Evolutionary conservation across 2,797 vertebrate genomes (phyloP), one percentile per base, ranked within the genome.

Genomic region (Enteromius argenteus): DNA sequence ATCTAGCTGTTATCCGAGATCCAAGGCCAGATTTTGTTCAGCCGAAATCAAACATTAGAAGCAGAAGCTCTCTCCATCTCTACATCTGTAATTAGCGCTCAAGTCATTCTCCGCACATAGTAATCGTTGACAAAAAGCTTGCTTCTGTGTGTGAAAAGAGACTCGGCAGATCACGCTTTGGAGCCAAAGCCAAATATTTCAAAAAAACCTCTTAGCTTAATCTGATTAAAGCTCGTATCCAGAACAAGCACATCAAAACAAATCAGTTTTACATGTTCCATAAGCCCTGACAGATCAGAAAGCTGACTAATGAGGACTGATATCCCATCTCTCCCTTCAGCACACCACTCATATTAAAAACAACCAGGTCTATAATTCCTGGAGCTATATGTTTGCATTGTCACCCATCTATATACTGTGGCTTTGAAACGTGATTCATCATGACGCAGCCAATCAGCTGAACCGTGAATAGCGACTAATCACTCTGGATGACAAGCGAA

Each of bases 301-400:
- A 92, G 90, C 90, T 89, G 88, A 89, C 89, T 93, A 92, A 93
- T 92, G 91, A 92, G 90, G 92, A 92, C 84, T 90, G 92, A 88
- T 89, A 85, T 91, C 92, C 88, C 62, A 83, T 84, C 56, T 79
- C 87, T 86, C 88, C 85, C 89, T 84, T 91, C 90, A 93, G 89
- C 49, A 87, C 15, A 86, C 85, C 91, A 90, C 91, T 93, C 91
- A 90, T 84, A 85, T 90, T 89, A 91, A 75, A 15, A 75, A 32
- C 13, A 39, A 37, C 19, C 11, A 75, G 73, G 32, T 23, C 32
- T 75, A 14, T 75, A 21, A 13, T 56, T 74, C 19, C 46, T 74
- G 72, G 30, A 53, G 46, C 46, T 35, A 53, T 56, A 37, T 35
- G 19, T 75, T 56, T 58, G 73, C 51, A 37, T 37, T 39, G 11